Percentiles rank a stretch among this genome's conserved stretches.
These are phyloP conservation scores for Hyphantria cunea DNA, from an alignment of 1,140 invertebrate genomes.

Conservation along the genomic window DNA sequence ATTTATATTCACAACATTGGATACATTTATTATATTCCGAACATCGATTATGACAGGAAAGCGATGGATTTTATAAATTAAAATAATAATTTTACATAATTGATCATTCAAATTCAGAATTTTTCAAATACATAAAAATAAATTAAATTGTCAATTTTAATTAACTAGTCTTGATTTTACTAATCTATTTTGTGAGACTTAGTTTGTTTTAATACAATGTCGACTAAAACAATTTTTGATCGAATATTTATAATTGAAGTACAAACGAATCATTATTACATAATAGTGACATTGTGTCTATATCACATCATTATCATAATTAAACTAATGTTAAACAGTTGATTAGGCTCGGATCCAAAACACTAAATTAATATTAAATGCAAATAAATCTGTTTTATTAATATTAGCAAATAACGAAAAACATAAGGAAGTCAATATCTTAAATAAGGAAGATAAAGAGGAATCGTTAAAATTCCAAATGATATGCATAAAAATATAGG, in stretches of 20 bases:
- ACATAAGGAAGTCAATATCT: slow-evolving; percentile 19
- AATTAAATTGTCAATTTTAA: slow-evolving; percentile 5
- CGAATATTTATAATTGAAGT: slow-evolving; percentile 12
- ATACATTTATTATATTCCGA: slow-evolving; percentile 8
- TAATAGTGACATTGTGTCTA: slow-evolving; percentile 27
- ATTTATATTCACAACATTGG: slow-evolving; percentile 6
- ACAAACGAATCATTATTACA: slow-evolving; percentile 25
- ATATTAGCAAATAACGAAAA: slow-evolving; percentile 42
- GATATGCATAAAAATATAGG: background rate
- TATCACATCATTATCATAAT: slow-evolving; percentile 47
- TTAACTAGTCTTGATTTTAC: background rate
- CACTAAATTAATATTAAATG: slow-evolving; percentile 65
- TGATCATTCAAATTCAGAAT: background rate
- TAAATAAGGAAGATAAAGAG: background rate
- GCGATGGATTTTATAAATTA: slow-evolving; percentile 8
- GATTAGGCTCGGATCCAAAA: slow-evolving; percentile 59
- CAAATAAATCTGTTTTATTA: slow-evolving; percentile 48
- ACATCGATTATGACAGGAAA: slow-evolving; percentile 12
- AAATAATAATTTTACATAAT: slow-evolving; percentile 16
- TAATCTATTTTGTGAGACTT: background rate
- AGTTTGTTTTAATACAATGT: background rate
- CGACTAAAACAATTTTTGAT: slow-evolving; percentile 23
- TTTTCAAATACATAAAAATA: slow-evolving; percentile 3
- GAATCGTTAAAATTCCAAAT: slow-evolving; percentile 2
- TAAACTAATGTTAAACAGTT: slow-evolving; percentile 46